Evolutionary conservation across 2,888 invertebrate genomes (phyloP), one percentile per base, ranked within the genome.

Genomic region (Hymenopus coronatus): DNA sequence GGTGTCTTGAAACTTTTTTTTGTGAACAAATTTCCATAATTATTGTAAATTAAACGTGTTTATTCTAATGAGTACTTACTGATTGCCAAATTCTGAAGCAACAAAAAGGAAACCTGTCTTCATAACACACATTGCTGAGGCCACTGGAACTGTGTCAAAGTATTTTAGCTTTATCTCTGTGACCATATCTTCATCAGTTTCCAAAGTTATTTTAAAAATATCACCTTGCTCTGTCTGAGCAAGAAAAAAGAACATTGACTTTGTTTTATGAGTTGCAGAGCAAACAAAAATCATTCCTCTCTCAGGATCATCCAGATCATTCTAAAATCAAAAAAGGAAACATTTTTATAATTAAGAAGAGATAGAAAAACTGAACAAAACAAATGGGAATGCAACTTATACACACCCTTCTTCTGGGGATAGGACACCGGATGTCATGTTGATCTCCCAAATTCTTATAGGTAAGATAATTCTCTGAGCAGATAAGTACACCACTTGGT

Each of bases 371-470:
- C 28, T 15, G 40, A 1, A 12, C 40, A 40, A 83, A 83, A 30
- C 1, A 30, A 30, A 0, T 27, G 8, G n/a, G 4, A 27, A 27
- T 27, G 28, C n/a, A 70, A 46, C 0, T 28, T 30, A 27, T 70
- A 91, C 94, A 92, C 91, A 95, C 95, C 91, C 99, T 95, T 91
- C 99, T 94, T 90, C 99, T 95, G 8, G 99, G 99, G 92, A 99
- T 99, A 0, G 99, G 99, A 92, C 98, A 98, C 92, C 99, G 96
- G 92, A 99, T 99, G 92, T 99, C 99, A 92, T 98, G 99, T 92
- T 99, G 99, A 93, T 99, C 99, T 15, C 99, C 99, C 91, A 99
- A 95, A 94, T 99, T 99, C 93, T 99, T 99, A 93, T 99, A 99
- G 0, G 99, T 99, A 46, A 99, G 94, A 93, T 99, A 99, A 93